phyloP scores from a whole-genome alignment of 2,888 invertebrate species.

The Metopia argyrocephala region DNA sequence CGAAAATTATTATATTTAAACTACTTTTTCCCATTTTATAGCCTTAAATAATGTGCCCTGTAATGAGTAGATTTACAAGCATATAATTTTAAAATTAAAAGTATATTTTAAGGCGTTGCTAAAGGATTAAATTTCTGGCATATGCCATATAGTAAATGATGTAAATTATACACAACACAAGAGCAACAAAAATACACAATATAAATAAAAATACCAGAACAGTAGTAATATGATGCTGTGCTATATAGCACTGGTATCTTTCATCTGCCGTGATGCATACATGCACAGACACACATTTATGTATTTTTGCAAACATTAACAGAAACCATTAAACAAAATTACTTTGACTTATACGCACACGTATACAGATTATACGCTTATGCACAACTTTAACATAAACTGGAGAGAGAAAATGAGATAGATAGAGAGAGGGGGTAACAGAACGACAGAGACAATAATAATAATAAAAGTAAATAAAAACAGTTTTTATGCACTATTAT shows the following conservation, averaged over 20 bases:
- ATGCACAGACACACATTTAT: background rate
- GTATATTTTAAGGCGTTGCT: conserved; percentile 35
- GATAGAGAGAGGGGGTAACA: background rate
- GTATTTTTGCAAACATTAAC: background rate
- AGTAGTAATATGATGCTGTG: conserved; percentile 33
- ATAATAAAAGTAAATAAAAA: no score
- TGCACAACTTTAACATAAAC: background rate
- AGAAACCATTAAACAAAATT: conserved; percentile 41
- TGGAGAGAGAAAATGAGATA: background rate
- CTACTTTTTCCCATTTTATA: no score
- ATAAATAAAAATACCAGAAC: background rate
- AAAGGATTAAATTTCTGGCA: conserved; percentile 35
- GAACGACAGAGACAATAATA: conserved; percentile 1
- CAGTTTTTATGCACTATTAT: background rate
- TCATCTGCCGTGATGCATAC: background rate
- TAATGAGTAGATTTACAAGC: background rate
- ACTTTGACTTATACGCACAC: background rate
- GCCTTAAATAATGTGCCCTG: background rate
- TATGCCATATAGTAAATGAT: conserved; percentile 29
- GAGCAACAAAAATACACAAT: conserved; percentile 13
- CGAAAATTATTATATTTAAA: no score
- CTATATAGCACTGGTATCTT: background rate
- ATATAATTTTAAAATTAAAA: conserved; percentile 14
- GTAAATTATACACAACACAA: conserved; percentile 38
- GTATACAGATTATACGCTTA: background rate